A percentile compares a stretch with the other conserved stretches of the same genome.
These are phyloP conservation scores for Cataglyphis albicans DNA, from an alignment of 2,888 invertebrate genomes.

Conservation along the genomic window DNA sequence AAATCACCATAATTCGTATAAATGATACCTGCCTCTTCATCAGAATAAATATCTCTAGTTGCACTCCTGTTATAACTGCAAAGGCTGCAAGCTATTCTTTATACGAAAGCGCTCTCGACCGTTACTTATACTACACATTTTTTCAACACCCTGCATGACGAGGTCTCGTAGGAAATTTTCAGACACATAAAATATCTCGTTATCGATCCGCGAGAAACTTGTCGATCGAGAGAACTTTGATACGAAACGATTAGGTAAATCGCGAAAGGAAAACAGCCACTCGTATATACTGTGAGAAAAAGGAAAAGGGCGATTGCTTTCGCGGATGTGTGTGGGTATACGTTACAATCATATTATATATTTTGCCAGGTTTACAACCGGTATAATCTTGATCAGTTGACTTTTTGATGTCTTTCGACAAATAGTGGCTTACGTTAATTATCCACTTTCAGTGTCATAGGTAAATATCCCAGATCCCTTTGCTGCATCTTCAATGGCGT, in stretches of 20 bases:
- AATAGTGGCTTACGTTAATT: conserved; percentile 32
- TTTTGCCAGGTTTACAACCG: conserved; percentile 44
- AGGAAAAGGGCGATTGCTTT: conserved; percentile 56
- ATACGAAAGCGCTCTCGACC: conserved; percentile 23
- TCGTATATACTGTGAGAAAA: conserved; percentile 56
- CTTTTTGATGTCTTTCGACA: conserved; percentile 7
- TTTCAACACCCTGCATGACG: conserved; percentile 32
- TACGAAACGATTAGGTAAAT: conserved; percentile 73
- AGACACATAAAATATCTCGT: conserved; percentile 58
- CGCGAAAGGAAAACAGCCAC: conserved; percentile 71
- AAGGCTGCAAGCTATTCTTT: background rate
- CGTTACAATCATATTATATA: conserved; percentile 12
- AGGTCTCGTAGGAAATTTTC: conserved; percentile 79
- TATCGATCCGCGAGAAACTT: conserved; percentile 68
- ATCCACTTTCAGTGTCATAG: conserved; percentile 10
- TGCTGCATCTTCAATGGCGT: too few species aligned
- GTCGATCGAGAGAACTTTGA: conserved; percentile 80
- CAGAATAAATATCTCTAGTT: background rate
- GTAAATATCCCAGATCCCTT: background rate
- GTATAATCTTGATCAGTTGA: conserved; percentile 43
- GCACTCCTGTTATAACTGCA: background rate
- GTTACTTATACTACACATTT: background rate
- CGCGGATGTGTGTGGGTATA: conserved; percentile 56
- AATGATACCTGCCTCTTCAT: conserved; percentile 10
- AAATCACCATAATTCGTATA: conserved; percentile 6